Evolutionary conservation across 2,113 vertebrate genomes (phyloP).

Genomic region (Tupaia tana): DNA sequence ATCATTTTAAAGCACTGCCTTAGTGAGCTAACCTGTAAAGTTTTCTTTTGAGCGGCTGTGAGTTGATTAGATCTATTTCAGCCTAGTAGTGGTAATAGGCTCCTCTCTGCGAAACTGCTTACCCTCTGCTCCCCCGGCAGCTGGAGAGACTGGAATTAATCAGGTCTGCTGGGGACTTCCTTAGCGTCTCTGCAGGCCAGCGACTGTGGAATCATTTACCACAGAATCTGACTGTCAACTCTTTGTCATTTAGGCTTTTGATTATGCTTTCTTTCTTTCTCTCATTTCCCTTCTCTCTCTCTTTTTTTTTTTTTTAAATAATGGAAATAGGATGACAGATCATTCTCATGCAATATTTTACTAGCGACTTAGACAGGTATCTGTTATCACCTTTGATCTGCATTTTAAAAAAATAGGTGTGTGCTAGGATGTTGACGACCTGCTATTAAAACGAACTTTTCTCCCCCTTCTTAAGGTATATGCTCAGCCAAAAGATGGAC

Average conservation of each 20-base stretch:
- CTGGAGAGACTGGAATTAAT: slow-evolving; percentile 99
- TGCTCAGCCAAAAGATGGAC: slow-evolving; percentile 80
- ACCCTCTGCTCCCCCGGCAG: slow-evolving; percentile 96
- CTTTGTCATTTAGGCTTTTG: slow-evolving; percentile 99
- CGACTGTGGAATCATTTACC: slow-evolving; percentile 99
- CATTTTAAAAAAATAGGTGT: slow-evolving; percentile 84
- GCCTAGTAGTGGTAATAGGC: slow-evolving; percentile 97
- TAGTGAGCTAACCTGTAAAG: slow-evolving; percentile 94
- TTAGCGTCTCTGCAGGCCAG: slow-evolving; percentile 96
- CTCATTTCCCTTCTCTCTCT: slow-evolving; percentile 46
- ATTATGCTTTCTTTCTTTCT: slow-evolving; percentile 91
- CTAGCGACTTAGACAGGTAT: slow-evolving; percentile 91
- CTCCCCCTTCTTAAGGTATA: slow-evolving; percentile 83
- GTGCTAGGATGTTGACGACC: slow-evolving; percentile 76
- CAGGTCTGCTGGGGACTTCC: slow-evolving; percentile 99
- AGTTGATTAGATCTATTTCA: slow-evolving; percentile 99
- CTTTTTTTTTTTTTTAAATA: slow-evolving; percentile 70
- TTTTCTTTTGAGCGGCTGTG: slow-evolving; percentile 94
- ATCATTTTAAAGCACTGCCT: slow-evolving; percentile 95
- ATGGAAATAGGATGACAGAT: slow-evolving; percentile 95
- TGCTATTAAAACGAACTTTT: slow-evolving; percentile 82
- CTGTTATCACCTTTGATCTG: slow-evolving; percentile 89
- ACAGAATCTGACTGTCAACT: slow-evolving; percentile 99
- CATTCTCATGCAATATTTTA: slow-evolving; percentile 92
- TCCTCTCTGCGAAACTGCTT: slow-evolving; percentile 96